A percentile compares a stretch with the other conserved stretches of the same genome.
Conservation (phyloP, 2,113 vertebrate genomes). For the Steatornis caripensis region DNA sequence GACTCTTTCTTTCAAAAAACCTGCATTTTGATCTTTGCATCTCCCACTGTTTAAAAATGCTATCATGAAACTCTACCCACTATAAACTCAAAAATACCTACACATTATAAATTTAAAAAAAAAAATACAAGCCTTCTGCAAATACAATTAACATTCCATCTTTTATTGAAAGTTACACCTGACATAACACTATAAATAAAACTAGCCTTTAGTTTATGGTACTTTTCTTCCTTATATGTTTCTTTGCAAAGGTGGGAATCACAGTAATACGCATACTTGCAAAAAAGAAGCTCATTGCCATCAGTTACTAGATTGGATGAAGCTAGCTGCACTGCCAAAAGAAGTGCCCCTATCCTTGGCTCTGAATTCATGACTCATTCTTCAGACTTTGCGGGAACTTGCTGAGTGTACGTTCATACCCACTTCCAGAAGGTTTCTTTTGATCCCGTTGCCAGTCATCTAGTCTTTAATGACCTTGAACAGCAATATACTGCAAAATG, state of each 20-base stretch:
- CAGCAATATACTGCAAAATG: background rate
- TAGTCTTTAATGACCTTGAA: background rate
- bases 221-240: background rate
- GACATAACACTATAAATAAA: background rate
- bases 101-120: background rate
- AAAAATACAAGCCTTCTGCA: background rate
- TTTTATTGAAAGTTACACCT: background rate
- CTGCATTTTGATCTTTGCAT: background rate
- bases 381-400: background rate
- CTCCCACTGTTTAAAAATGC: background rate
- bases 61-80: background rate
- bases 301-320: background rate
- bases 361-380: background rate
- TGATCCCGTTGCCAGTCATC: background rate
- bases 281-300: background rate
- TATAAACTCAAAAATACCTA: background rate
- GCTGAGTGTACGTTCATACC: background rate
- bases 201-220: background rate
- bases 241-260: background rate
- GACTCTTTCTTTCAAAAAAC: background rate
- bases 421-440: background rate
- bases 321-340: background rate
- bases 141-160: background rate
- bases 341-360: background rate
- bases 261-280: background rate